Conservation (phyloP, 2,888 invertebrate species). For the Lingula anatina region DNA sequence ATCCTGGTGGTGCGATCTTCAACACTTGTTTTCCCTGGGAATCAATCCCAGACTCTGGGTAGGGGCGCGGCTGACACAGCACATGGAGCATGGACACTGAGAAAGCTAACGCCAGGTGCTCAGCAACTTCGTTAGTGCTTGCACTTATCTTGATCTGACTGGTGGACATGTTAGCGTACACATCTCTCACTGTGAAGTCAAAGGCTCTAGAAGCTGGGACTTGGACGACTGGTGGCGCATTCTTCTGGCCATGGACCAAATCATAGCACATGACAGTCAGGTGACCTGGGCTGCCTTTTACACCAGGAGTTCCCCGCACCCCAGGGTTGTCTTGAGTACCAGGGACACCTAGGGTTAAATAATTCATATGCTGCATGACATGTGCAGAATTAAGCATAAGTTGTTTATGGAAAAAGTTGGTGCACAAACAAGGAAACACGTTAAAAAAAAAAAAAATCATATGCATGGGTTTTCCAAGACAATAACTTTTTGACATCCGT, state of each 20-base stretch:
- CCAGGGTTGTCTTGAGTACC: too few relatives aligned
- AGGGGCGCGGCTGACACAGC: constrained; percentile 54
- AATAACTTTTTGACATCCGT: too few relatives aligned
- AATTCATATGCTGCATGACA: too few relatives aligned
- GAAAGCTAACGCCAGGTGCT: constrained; percentile 54
- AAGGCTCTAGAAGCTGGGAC: not conserved
- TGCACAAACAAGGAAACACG: too few relatives aligned
- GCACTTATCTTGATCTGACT: constrained; percentile 18
- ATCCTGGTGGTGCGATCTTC: not conserved
- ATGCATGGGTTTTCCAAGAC: too few relatives aligned
- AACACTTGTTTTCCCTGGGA: constrained; percentile 21
- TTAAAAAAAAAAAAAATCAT: too few relatives aligned
- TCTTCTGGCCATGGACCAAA: constrained; percentile 6
- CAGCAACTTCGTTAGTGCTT: constrained; percentile 43
- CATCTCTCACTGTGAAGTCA: not conserved
- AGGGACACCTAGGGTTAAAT: too few relatives aligned
- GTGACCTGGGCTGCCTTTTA: constrained; percentile 42
- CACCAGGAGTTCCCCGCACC: constrained; percentile 35
- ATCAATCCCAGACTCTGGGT: constrained; percentile 24
- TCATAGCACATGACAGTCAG: constrained; percentile 34
- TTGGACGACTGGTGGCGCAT: not conserved
- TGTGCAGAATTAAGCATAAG: too few relatives aligned
- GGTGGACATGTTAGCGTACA: not conserved
- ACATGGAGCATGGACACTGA: constrained; percentile 54
- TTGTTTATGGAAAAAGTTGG: too few relatives aligned